phyloP scores from a whole-genome alignment of 1,140 invertebrate genomes.

The Drosophila suzukii region DNA sequence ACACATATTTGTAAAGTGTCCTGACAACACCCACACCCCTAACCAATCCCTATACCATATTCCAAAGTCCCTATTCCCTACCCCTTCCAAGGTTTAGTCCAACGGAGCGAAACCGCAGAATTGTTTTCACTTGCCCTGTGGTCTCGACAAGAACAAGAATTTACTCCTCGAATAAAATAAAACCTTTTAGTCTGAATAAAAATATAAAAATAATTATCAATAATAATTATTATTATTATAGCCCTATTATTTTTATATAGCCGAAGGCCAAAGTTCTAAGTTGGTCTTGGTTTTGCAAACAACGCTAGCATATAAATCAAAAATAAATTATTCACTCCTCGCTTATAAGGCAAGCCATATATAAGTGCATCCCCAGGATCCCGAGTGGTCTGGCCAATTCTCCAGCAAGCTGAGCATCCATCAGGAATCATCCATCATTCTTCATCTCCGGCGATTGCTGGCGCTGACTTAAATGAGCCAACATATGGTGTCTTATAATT shows the following conservation, averaged over 20 bases:
- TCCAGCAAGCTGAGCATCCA: conserved; percentile 8
- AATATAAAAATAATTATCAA: too few species aligned
- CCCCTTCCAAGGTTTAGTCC: conserved; percentile 15
- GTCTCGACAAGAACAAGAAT: neutral
- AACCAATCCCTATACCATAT: neutral
- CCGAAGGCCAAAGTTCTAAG: too few species aligned
- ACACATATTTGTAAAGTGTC: conserved; percentile 37
- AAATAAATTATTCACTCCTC: conserved; percentile 19
- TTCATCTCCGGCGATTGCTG: conserved; percentile 28
- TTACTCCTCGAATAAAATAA: too few species aligned
- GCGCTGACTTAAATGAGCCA: conserved; percentile 44
- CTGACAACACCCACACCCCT: conserved; percentile 47
- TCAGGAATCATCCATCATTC: conserved; percentile 36
- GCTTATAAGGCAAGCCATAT: neutral
- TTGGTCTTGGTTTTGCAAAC: too few species aligned
- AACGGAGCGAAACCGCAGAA: conserved; percentile 38
- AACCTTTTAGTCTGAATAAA: too few species aligned
- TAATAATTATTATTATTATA: too few species aligned
- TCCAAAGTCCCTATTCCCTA: too few species aligned
- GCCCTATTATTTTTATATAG: too few species aligned
- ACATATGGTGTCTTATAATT: conserved; percentile 27
- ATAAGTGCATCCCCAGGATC: neutral
- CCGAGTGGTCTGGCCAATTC: conserved; percentile 4
- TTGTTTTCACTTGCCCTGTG: conserved; percentile 50
- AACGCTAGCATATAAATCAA: too few species aligned